phyloP scores from a whole-genome alignment of 2,113 vertebrate genomes.

The Phoenicopterus ruber region DNA sequence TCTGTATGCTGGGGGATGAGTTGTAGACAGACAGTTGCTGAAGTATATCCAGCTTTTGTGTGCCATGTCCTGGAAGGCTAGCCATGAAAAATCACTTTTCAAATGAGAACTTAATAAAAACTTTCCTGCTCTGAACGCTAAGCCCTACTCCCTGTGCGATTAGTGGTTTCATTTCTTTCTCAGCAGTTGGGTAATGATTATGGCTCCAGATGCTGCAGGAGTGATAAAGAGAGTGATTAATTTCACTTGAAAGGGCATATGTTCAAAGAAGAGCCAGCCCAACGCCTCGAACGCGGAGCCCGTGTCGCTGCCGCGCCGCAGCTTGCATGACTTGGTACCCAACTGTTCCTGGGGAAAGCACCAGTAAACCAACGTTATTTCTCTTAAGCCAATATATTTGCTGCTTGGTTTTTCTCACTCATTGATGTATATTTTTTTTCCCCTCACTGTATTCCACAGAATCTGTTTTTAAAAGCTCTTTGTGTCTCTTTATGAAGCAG shows the following conservation, averaged over 20 bases:
- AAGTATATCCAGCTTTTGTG: conserved; percentile 11
- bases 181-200: conserved; percentile 91
- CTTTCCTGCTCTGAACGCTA: conserved; percentile 70
- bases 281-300: conserved; percentile 60
- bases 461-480: neutral
- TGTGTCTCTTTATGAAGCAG: neutral
- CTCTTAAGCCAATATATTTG: neutral
- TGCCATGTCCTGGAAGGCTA: conserved; percentile 44
- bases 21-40: neutral
- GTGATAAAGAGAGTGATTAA: conserved; percentile 97
- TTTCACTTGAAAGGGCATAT: conserved; percentile 89
- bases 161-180: conserved; percentile 92
- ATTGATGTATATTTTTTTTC: neutral
- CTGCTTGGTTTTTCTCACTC: neutral
- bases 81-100: conserved; percentile 76
- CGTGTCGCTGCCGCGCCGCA: conserved; percentile 39
- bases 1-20: neutral
- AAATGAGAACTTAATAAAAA: conserved; percentile 81
- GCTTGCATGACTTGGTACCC: conserved; percentile 47
- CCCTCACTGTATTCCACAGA: neutral
- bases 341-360: conserved; percentile 7
- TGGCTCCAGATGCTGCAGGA: conserved; percentile 81
- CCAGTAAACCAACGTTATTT: neutral
- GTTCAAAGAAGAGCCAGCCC: conserved; percentile 81
- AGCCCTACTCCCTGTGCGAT: conserved; percentile 79